These are phyloP conservation scores for Scophthalmus maximus DNA, from an alignment of 2,113 vertebrate genomes.

Conservation along the genomic window DNA sequence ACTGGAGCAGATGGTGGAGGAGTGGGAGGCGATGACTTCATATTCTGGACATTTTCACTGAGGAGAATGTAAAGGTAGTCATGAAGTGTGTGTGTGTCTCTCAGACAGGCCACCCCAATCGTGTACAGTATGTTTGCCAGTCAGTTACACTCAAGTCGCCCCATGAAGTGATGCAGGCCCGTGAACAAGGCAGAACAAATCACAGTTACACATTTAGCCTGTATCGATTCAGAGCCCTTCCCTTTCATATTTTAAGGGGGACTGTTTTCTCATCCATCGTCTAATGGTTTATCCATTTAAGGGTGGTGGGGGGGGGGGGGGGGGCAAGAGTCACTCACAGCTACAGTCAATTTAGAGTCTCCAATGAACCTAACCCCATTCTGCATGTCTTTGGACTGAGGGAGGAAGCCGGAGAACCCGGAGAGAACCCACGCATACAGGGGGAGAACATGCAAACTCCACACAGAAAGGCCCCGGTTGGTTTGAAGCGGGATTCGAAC, in stretches of 20 bases:
- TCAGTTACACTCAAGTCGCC: conserved; percentile 30
- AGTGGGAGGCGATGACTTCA: conserved; percentile 26
- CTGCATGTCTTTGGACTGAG: too few species aligned
- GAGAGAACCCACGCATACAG: too few species aligned
- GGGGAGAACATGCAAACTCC: too few species aligned
- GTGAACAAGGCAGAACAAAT: conserved; percentile 23
- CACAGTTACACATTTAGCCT: conserved; percentile 20
- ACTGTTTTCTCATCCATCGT: too few species aligned
- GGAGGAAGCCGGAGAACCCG: too few species aligned
- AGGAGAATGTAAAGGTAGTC: background rate
- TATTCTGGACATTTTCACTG: conserved; percentile 3
- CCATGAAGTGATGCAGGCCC: background rate
- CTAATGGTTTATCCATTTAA: too few species aligned
- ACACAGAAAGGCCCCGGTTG: too few species aligned
- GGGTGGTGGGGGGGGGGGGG: too few species aligned
- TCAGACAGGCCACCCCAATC: background rate
- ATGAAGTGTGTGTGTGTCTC: background rate
- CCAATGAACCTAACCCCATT: too few species aligned
- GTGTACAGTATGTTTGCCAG: background rate
- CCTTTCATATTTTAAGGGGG: conserved; percentile 10
- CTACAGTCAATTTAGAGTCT: too few species aligned
- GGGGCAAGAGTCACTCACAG: too few species aligned
- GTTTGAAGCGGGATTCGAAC: too few species aligned
- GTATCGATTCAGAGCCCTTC: conserved; percentile 26
- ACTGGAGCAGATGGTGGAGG: background rate